These are phyloP conservation scores for Saccostrea glomerata DNA, from an alignment of 1,140 invertebrate species.

Conservation along the genomic window DNA sequence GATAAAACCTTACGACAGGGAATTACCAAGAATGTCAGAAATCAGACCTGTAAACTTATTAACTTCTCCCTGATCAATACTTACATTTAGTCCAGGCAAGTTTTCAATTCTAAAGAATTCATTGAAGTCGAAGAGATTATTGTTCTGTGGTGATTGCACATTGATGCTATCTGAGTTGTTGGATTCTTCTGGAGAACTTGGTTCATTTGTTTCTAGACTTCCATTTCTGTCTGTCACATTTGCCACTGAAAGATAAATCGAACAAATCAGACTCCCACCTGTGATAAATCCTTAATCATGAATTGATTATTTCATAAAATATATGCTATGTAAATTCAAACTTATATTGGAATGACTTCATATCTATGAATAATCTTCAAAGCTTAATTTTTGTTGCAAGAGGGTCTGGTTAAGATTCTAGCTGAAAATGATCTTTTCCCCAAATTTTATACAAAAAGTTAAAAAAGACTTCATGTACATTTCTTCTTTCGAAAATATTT, in stretches of 20 bases:
- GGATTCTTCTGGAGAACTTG: constrained; percentile 70
- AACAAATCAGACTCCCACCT: background rate
- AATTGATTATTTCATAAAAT: background rate
- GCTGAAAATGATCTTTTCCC: too few species aligned
- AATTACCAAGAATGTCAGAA: too few species aligned
- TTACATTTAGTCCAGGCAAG: constrained; percentile 82
- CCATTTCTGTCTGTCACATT: constrained; percentile 73
- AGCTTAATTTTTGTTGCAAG: too few species aligned
- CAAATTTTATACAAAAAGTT: too few species aligned
- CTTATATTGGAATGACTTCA: too few species aligned
- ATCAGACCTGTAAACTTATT: too few species aligned
- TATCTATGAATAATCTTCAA: too few species aligned
- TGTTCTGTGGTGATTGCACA: constrained; percentile 45
- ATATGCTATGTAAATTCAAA: too few species aligned
- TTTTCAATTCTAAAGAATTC: constrained; percentile 86
- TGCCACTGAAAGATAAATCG: constrained; percentile 54
- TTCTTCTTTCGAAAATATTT: too few species aligned
- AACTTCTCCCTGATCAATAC: constrained; percentile 18
- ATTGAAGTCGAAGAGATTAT: constrained; percentile 85
- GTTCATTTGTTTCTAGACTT: constrained; percentile 72
- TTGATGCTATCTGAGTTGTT: constrained; percentile 58
- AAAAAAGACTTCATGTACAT: too few species aligned
- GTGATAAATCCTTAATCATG: background rate
- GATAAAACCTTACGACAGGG: too few species aligned
- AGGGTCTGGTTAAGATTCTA: too few species aligned